Base-by-base conservation (phyloP, 2,797 vertebrate species). In the Anguilla marmorata region DNA sequence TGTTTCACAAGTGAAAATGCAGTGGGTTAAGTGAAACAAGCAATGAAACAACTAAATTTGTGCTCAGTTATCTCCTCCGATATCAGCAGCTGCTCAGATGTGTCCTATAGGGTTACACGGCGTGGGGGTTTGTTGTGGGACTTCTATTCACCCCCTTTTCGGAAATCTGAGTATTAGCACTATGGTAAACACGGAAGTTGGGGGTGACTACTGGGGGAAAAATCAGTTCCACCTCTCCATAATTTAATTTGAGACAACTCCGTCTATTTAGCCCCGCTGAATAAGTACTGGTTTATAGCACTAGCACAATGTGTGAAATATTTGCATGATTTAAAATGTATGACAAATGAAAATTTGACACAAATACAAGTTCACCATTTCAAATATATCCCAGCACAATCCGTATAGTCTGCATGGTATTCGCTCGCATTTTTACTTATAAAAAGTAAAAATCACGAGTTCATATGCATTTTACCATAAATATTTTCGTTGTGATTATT, bases 1-100 rank as follows among this genome's bases (percentile, higher is more conserved):
- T 54, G 16, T 0, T 21, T 24, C 21, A 24, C 21, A 0, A 66
- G 0, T 0, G 9, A 56, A 58, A 88, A n/a, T 88, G 19, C 41
- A 88, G 80, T 89, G 90, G 89, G 16, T 92, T 91, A 79, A 85
- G 86, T 89, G 91, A 91, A 91, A 89, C 87, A 87, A 86, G 0
- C 24, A 24, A n/a, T 37, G 41, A 86, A 30, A 41, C 88, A 7
- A 80, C 84, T 82, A 54, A 66, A 87, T 27, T 86, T 82, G 89
- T 83, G 82, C 91, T 21, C n/a, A 24, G 84, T 41, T 63, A 52
- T 85, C 76, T 0, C 86, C 33, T n/a, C 41, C 74, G 0, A 21
- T 33, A 19, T 52, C 88, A 84, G 93, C 92, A 84, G 93, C 92
- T 93, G 91, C 90, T 88, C 86, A 1, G 12, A 7, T 14, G 30